Evolutionary conservation across 2,797 vertebrate species (phyloP).

Genomic region (Paramormyrops hopkinsi): DNA sequence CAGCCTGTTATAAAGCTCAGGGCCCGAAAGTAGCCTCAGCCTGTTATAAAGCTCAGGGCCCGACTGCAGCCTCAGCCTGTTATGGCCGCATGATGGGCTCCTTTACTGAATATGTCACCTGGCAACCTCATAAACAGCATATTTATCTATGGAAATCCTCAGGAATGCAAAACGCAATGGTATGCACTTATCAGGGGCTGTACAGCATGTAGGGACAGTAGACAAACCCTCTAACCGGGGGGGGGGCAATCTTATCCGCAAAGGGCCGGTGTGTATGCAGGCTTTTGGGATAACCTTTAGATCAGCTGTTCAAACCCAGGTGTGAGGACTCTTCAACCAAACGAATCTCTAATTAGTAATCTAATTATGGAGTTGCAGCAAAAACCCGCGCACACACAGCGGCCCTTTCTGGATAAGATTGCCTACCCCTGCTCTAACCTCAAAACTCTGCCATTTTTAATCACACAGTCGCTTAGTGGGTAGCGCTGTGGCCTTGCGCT

Average conservation of each 20-base stretch:
- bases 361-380: too few species aligned
- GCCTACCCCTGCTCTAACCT: background rate
- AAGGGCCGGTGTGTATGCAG: too few species aligned
- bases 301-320: too few species aligned
- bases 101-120: background rate
- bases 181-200: background rate
- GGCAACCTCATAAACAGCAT: background rate
- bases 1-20: too few species aligned
- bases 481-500: background rate
- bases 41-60: too few species aligned
- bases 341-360: too few species aligned
- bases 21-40: too few species aligned
- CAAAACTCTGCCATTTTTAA: background rate
- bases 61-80: too few species aligned
- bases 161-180: background rate
- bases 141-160: background rate
- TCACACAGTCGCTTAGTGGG: background rate
- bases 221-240: background rate
- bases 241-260: too few species aligned
- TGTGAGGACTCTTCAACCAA: too few species aligned
- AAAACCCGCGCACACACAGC: too few species aligned
- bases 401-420: background rate
- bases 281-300: too few species aligned
- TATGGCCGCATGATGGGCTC: background rate
- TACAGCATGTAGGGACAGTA: background rate